Base-by-base conservation (phyloP, 2,888 invertebrate species). In the Drosophila anomalipes region DNA sequence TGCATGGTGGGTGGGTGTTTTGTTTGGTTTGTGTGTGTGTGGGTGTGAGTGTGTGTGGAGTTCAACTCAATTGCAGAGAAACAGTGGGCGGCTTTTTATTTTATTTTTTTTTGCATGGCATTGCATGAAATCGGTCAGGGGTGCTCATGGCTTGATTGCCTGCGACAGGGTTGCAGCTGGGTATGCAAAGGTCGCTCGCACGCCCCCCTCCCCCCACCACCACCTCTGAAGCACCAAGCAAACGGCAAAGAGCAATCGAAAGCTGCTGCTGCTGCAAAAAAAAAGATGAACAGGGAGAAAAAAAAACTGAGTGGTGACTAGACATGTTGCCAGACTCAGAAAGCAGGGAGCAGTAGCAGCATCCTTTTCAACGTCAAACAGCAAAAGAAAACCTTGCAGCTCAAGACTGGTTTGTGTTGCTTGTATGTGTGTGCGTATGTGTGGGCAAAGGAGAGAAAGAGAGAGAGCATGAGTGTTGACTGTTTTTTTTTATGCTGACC, bases 241-340 rank as follows among this genome's bases (percentile, higher is more conserved):
- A 76, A 52, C 63, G 41, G 72, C 81, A 76, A 80, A 73, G 59
- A 65, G 64, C 64, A 73, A 70, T 57, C 67, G 53, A 81, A 77
- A 73, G 61, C 65, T 65, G 68, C 14, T 35, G 51, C 41, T 35
- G 14, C 14, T 32, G 7, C 32, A n/a, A 5, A 33, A n/a, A 52
- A n/a, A 33, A 52, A 58, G 2, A 33, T 52, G 22, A 49, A n/a
- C 41, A 51, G 26, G 22, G 47, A 9, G 14, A 70, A 65, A 52
- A 59, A 59, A 37, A 63, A 72, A 51, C 44, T 41, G 56, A 62
- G 62, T 67, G 60, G 49, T 56, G 81, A 81, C 84, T 83, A 82
- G 84, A 82, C 82, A 60, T 62, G 59, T 56, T 73, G 70, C 81
- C 81, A 81, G 82, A 83, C 84, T 28, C 39, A 39, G 39, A n/a